These are phyloP conservation scores for Vulpes lagopus DNA, from an alignment of 2,113 vertebrate genomes.

Conservation along the genomic window DNA sequence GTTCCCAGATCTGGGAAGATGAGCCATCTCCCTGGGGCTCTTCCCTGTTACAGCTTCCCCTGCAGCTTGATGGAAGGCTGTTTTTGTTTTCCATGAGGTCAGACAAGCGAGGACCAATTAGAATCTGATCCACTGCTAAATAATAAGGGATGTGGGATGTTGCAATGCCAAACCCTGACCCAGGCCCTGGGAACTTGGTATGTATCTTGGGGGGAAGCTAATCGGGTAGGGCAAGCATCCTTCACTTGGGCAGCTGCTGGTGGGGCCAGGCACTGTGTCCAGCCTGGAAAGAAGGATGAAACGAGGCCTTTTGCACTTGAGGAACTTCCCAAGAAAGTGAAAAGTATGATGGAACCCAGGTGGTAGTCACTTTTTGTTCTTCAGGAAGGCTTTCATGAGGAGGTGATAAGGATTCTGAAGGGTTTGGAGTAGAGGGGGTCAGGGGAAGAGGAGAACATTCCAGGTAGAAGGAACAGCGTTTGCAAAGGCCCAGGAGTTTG, in stretches of 20 bases:
- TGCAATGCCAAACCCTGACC: background rate
- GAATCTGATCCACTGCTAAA: background rate
- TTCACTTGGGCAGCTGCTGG: background rate
- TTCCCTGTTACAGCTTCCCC: too few relatives aligned
- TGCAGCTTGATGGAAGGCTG: background rate
- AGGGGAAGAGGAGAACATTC: background rate
- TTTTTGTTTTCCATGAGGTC: background rate
- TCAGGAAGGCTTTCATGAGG: background rate
- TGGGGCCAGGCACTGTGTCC: background rate
- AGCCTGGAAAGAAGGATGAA: background rate
- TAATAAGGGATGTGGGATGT: too few relatives aligned
- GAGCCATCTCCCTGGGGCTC: background rate
- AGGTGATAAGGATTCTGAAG: background rate
- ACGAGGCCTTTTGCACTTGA: background rate
- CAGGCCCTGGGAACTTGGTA: too few relatives aligned
- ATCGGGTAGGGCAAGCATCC: background rate
- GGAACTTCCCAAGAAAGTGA: background rate
- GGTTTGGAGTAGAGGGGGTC: background rate
- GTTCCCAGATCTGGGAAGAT: background rate
- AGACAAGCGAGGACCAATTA: background rate
- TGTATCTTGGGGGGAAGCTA: too few relatives aligned
- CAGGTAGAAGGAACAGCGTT: background rate
- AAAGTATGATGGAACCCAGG: background rate
- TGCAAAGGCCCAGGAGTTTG: background rate
- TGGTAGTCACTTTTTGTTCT: background rate